Conservation (phyloP, 1,140 invertebrate species). For the Diprion similis region DNA sequence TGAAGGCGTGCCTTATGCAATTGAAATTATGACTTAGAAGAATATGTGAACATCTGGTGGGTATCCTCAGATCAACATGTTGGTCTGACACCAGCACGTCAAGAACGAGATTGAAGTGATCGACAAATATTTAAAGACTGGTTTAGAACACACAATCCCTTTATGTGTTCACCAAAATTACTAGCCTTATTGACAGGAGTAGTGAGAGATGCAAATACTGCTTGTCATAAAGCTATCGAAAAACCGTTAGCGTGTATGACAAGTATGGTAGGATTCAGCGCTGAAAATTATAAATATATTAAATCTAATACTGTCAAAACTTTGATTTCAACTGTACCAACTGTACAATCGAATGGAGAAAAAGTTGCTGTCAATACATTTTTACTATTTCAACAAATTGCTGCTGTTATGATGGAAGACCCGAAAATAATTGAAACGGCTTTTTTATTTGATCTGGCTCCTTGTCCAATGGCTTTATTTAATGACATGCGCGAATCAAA, state of each 20-base stretch:
- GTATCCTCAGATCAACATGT: constrained; percentile 54
- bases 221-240: constrained; percentile 51
- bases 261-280: constrained; percentile 25
- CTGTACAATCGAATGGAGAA: too few species aligned
- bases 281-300: constrained; percentile 19
- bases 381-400: background rate
- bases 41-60: constrained; percentile 41
- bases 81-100: constrained; percentile 47
- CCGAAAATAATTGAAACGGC: too few species aligned
- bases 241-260: constrained; percentile 35
- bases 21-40: constrained; percentile 42
- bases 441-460: too few species aligned
- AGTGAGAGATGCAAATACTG: constrained; percentile 48
- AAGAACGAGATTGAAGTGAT: constrained; percentile 49
- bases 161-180: constrained; percentile 39
- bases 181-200: constrained; percentile 47
- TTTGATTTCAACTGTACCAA: too few species aligned
- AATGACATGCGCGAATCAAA: too few species aligned
- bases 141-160: constrained; percentile 49
- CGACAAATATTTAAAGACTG: constrained; percentile 44
- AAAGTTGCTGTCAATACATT: too few species aligned
- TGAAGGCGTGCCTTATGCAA: constrained; percentile 22
- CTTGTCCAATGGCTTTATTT: too few species aligned
- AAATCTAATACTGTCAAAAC: constrained; percentile 17
- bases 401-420: background rate